These are phyloP conservation scores for Sicus ferrugineus DNA, from an alignment of 2,888 invertebrate genomes.

Conservation along the genomic window DNA sequence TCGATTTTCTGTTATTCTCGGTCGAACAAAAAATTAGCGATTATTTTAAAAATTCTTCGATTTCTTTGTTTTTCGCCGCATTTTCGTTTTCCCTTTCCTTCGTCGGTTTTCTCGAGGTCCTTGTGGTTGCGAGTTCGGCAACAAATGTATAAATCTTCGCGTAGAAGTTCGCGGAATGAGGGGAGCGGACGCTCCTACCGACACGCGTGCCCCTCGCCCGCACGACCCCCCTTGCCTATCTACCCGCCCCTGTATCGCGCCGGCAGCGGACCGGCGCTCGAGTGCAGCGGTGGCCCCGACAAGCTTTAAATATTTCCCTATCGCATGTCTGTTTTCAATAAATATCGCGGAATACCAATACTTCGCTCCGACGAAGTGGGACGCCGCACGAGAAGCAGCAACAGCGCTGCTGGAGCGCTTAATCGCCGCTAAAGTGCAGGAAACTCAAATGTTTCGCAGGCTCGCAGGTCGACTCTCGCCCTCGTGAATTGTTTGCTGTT, in stretches of 20 bases:
- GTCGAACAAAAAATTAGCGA: background rate
- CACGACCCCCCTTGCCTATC: background rate
- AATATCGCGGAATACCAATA: conserved; percentile 47
- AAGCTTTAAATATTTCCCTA: conserved; percentile 52
- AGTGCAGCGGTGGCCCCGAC: conserved; percentile 25
- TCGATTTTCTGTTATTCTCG: background rate
- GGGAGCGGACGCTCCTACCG: too few species aligned
- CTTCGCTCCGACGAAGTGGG: background rate
- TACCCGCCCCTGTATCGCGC: background rate
- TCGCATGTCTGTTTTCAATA: conserved; percentile 56
- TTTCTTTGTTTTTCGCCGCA: background rate
- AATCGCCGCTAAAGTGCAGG: conserved; percentile 36
- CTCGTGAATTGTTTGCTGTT: too few species aligned
- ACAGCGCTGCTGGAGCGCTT: conserved; percentile 26
- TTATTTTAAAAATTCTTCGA: background rate
- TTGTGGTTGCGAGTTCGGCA: too few species aligned
- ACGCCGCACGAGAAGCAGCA: background rate
- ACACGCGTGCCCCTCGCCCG: background rate
- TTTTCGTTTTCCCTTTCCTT: background rate
- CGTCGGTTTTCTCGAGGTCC: too few species aligned
- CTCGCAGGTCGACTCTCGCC: background rate
- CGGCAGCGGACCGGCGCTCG: background rate
- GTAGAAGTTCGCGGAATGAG: too few species aligned
- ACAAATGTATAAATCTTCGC: too few species aligned
- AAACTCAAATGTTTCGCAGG: conserved; percentile 15